These are phyloP conservation scores for Dicyema japonicum DNA, from an alignment of 1,140 invertebrate species.

Conservation along the genomic window DNA sequence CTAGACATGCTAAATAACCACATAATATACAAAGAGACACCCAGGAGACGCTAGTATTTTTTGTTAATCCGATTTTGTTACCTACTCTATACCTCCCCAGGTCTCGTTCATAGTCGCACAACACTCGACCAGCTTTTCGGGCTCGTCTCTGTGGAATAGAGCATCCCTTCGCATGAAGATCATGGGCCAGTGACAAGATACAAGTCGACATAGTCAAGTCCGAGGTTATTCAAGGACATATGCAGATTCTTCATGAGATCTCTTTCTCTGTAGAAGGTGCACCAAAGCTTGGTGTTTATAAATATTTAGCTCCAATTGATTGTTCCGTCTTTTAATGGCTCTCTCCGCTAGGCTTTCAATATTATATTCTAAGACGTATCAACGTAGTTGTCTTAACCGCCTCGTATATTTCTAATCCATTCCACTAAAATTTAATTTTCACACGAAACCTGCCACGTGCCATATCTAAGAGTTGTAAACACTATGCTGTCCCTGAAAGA, in stretches of 20 bases:
- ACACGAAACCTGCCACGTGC: too few species aligned
- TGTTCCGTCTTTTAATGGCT: slow-evolving; percentile 12
- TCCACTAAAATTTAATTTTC: slow-evolving; percentile 1
- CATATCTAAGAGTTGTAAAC: too few species aligned
- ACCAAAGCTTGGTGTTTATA: slow-evolving; percentile 27
- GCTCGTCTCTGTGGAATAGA: slow-evolving; percentile 1
- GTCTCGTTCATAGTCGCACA: slow-evolving; percentile 2
- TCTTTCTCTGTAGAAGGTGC: not conserved
- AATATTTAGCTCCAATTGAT: slow-evolving; percentile 18
- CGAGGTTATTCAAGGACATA: slow-evolving; percentile 1
- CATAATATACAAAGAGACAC: too few species aligned
- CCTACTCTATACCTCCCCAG: slow-evolving; percentile 5
- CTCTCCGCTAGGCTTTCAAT: slow-evolving; percentile 19
- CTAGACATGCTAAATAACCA: too few species aligned
- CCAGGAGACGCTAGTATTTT: too few species aligned
- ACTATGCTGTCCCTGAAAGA: too few species aligned
- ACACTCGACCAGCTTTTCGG: too few species aligned
- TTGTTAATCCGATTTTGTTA: slow-evolving; percentile 3
- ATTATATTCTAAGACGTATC: slow-evolving; percentile 27
- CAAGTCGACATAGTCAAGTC: slow-evolving; percentile 6
- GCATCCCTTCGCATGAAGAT: slow-evolving; percentile 3
- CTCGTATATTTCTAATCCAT: slow-evolving; percentile 6
- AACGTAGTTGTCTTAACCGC: slow-evolving; percentile 32
- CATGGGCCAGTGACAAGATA: slow-evolving; percentile 7
- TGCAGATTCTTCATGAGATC: not conserved